Conservation (phyloP, 2,888 invertebrate species). For the Cheilosia vulpina region DNA sequence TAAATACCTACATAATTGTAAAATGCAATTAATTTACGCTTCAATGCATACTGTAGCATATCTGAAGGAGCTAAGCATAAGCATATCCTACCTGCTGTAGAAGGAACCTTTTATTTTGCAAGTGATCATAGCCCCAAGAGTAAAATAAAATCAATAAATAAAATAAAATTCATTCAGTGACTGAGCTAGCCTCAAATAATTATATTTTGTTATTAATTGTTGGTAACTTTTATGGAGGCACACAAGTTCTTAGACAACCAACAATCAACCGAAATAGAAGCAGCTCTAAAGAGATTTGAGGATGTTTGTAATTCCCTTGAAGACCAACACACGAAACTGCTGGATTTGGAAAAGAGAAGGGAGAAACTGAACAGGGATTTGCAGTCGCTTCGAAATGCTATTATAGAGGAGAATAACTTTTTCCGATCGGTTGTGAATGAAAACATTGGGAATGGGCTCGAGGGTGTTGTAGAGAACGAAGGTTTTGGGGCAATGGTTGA, state of each 20-base stretch:
- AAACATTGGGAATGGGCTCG: conserved; percentile 47
- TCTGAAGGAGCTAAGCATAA: too few relatives aligned
- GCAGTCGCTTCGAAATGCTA: conserved; percentile 76
- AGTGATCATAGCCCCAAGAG: too few relatives aligned
- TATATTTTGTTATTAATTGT: conserved; percentile 32
- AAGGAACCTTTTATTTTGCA: too few relatives aligned
- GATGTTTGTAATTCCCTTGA: conserved; percentile 76
- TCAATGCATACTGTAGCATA: too few relatives aligned
- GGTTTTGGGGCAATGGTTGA: neutral
- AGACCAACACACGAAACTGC: conserved; percentile 76
- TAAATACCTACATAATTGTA: too few relatives aligned
- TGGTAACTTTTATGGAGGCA: conserved; percentile 38
- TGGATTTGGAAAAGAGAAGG: conserved; percentile 77
- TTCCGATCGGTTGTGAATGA: conserved; percentile 70
- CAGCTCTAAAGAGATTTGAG: conserved; percentile 64
- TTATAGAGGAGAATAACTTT: conserved; percentile 75
- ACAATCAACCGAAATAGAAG: conserved; percentile 41
- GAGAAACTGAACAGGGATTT: conserved; percentile 77
- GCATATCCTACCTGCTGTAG: too few relatives aligned
- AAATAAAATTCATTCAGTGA: neutral
- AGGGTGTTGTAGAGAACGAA: conserved; percentile 31
- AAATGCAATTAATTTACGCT: too few relatives aligned
- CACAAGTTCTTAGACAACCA: conserved; percentile 20
- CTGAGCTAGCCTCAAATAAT: conserved; percentile 1
- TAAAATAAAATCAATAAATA: too few relatives aligned